A percentile compares a stretch with the other conserved stretches of the same genome.
Evolutionary conservation across 2,888 invertebrate genomes (phyloP).

Genomic region (Cheilosia vulpina): DNA sequence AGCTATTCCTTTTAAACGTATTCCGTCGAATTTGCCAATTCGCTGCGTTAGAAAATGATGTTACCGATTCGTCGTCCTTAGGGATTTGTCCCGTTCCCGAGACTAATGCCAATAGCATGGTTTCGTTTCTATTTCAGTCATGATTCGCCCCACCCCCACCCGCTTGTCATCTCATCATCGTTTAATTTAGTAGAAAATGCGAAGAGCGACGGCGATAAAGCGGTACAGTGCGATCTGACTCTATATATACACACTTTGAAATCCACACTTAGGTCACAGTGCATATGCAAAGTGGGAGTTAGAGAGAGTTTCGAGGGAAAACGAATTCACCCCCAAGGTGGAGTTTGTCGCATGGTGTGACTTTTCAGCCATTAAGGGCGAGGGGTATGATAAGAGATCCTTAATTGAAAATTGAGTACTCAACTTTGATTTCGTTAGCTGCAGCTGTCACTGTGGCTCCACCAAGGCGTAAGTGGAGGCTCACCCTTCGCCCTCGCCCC

Average conservation of each 20-base stretch:
- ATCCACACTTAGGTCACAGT: not conserved
- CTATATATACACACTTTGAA: not conserved
- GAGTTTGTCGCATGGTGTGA: slow-evolving; percentile 29
- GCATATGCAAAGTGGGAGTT: slow-evolving; percentile 15
- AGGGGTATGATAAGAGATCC: slow-evolving; percentile 68
- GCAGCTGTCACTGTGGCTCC: slow-evolving; percentile 49
- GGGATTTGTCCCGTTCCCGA: slow-evolving; percentile 9
- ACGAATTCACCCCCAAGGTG: not conserved
- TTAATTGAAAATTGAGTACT: slow-evolving; percentile 80
- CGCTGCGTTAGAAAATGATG: slow-evolving; percentile 46
- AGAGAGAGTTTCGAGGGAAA: slow-evolving; percentile 1
- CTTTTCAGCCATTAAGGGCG: slow-evolving; percentile 19
- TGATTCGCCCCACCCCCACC: not conserved
- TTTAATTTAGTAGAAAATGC: slow-evolving; percentile 64
- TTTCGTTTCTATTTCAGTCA: slow-evolving; percentile 29
- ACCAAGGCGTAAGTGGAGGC: slow-evolving; percentile 27
- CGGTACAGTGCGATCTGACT: slow-evolving; percentile 6
- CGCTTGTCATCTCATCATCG: slow-evolving; percentile 1
- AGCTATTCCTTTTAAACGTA: slow-evolving; percentile 10
- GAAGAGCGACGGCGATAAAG: slow-evolving; percentile 8
- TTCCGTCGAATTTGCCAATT: slow-evolving; percentile 40
- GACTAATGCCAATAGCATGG: slow-evolving; percentile 25
- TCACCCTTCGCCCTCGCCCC: not conserved
- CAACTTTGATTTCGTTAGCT: slow-evolving; percentile 77
- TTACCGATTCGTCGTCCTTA: slow-evolving; percentile 37